These are phyloP conservation scores for Megalonaias nervosa DNA, from an alignment of 1,140 invertebrate species.

Conservation along the genomic window DNA sequence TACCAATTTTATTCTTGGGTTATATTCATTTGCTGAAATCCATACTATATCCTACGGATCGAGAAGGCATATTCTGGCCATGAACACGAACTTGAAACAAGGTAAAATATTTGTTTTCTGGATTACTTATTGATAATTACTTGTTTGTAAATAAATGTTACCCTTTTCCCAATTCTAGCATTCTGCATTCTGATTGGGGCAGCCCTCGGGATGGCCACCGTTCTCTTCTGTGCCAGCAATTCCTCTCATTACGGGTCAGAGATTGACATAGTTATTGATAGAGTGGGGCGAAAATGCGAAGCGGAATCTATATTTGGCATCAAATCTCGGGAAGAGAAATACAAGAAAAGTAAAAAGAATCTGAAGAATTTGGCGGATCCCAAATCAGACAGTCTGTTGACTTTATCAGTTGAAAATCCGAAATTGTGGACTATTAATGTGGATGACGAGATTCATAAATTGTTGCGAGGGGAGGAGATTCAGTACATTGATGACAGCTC, in stretches of 20 bases:
- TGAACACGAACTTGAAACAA: too few species aligned
- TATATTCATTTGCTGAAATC: too few species aligned
- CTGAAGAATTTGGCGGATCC: background rate
- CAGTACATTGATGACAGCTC: constrained; percentile 29
- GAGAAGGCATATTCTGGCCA: too few species aligned
- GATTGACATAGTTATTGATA: background rate
- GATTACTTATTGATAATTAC: too few species aligned
- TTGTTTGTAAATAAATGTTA: too few species aligned
- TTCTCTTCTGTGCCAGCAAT: constrained; percentile 26
- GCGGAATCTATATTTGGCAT: background rate
- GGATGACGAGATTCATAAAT: constrained; percentile 31
- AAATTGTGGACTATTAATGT: constrained; percentile 18
- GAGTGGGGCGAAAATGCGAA: too few species aligned
- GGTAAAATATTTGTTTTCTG: too few species aligned
- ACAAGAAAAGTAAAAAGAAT: background rate
- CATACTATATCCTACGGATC: too few species aligned
- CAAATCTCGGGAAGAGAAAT: constrained; percentile 8
- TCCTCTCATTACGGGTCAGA: constrained; percentile 26
- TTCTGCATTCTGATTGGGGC: constrained; percentile 31
- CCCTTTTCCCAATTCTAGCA: constrained; percentile 14
- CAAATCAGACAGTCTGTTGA: background rate
- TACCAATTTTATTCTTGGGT: too few species aligned
- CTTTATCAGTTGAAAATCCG: background rate
- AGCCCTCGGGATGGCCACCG: constrained; percentile 31
- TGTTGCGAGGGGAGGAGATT: constrained; percentile 23